Conservation (phyloP, 2,797 vertebrate species). For the Acipenser oxyrinchus region DNA sequence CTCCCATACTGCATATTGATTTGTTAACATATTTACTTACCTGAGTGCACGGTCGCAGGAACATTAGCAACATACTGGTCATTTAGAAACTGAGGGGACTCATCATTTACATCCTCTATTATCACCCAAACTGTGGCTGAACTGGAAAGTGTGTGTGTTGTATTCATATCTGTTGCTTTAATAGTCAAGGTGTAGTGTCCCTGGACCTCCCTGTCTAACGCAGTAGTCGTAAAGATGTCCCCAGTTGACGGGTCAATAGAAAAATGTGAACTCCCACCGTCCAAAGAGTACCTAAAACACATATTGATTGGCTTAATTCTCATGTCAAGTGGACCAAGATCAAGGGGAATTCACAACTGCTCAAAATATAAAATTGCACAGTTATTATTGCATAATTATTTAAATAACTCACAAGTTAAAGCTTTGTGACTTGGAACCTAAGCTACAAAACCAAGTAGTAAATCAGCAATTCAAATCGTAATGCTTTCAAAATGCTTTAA, state of each 20-base stretch:
- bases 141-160: conserved; percentile 45
- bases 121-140: conserved; percentile 49
- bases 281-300: conserved; percentile 50
- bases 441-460: no score
- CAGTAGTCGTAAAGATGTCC: conserved; percentile 46
- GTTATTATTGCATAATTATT: no score
- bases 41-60: conserved; percentile 41
- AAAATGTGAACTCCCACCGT: conserved; percentile 42
- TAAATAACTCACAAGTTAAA: no score
- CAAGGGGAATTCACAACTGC: no score
- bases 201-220: conserved; percentile 53
- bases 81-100: conserved; percentile 56
- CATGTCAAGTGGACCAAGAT: no score
- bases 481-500: no score
- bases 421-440: no score
- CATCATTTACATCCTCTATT: conserved; percentile 59
- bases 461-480: no score
- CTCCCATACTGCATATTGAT: background rate
- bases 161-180: conserved; percentile 44
- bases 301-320: background rate
- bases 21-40: conserved; percentile 22
- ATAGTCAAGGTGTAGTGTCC: conserved; percentile 49
- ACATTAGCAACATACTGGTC: conserved; percentile 61
- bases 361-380: no score
- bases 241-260: conserved; percentile 54